A percentile compares a stretch with the other conserved stretches of the same genome.
These are phyloP conservation scores for Bombus polaris DNA, from an alignment of 1,140 invertebrate genomes.

Conservation along the genomic window DNA sequence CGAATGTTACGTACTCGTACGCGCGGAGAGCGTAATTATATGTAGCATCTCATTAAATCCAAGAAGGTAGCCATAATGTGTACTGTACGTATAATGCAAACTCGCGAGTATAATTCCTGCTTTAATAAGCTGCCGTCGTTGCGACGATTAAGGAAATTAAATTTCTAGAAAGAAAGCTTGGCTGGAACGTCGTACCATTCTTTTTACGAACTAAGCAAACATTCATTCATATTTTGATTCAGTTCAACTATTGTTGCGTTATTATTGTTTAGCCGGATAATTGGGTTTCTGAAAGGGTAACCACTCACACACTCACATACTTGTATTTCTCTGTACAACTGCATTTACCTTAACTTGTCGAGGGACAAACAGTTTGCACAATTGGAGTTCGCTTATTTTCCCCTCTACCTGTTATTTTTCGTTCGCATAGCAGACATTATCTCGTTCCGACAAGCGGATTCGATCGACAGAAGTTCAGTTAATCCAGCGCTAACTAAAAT, in stretches of 20 bases:
- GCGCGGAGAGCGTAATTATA: conserved; percentile 44
- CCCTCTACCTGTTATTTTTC: too few species aligned
- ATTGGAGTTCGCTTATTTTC: too few species aligned
- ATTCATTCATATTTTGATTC: background rate
- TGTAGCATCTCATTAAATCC: conserved; percentile 26
- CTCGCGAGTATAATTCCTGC: conserved; percentile 35
- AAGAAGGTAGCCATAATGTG: conserved; percentile 12
- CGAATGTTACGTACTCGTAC: conserved; percentile 14
- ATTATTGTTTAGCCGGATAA: background rate
- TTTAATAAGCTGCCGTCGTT: conserved; percentile 28
- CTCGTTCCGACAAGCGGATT: too few species aligned
- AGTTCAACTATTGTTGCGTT: background rate
- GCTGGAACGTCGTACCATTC: too few species aligned
- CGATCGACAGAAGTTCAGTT: too few species aligned
- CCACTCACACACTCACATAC: too few species aligned
- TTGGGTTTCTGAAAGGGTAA: too few species aligned
- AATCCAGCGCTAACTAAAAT: too few species aligned
- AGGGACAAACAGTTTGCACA: too few species aligned
- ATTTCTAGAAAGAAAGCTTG: background rate
- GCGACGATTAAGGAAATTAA: conserved; percentile 17
- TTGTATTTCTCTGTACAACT: too few species aligned
- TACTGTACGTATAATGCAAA: conserved; percentile 14
- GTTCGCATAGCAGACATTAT: too few species aligned
- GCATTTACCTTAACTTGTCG: background rate
- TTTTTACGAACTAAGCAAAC: background rate